Percentiles rank a stretch among this genome's conserved stretches.
These are phyloP conservation scores for Antheraea mylitta DNA, from an alignment of 1,140 invertebrate species.

Conservation along the genomic window DNA sequence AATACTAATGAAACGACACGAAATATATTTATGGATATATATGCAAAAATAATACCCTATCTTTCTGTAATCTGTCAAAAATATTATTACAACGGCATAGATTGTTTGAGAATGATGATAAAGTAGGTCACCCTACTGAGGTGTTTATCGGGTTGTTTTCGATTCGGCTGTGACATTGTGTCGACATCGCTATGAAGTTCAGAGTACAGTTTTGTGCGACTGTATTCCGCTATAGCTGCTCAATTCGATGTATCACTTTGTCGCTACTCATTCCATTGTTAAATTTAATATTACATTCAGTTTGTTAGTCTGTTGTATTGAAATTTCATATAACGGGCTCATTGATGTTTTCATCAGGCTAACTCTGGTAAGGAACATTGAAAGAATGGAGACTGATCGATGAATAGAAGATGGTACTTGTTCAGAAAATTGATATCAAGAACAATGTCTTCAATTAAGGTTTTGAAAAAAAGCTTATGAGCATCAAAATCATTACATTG, in stretches of 20 bases:
- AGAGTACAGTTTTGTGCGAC: neutral
- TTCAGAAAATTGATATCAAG: too few relatives aligned
- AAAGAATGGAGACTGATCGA: too few relatives aligned
- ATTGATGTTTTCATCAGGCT: neutral
- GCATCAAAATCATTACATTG: too few relatives aligned
- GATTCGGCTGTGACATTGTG: neutral
- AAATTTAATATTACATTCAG: neutral
- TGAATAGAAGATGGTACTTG: too few relatives aligned
- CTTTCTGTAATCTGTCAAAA: too few relatives aligned
- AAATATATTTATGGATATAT: too few relatives aligned
- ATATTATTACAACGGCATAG: too few relatives aligned
- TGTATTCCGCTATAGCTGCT: neutral
- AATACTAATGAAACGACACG: too few relatives aligned
- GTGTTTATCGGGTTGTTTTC: constrained; percentile 1
- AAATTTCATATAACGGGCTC: neutral
- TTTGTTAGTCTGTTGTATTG: neutral
- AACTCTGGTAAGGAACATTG: too few relatives aligned
- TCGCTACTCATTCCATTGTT: neutral
- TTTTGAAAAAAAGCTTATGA: too few relatives aligned
- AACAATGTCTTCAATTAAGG: too few relatives aligned
- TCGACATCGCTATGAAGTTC: neutral
- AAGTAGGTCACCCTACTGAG: neutral
- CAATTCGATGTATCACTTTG: neutral
- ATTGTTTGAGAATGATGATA: neutral
- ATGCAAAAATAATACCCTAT: too few relatives aligned